These are phyloP conservation scores for Lophotis ruficrista DNA, from an alignment of 2,113 vertebrate species.

Conservation along the genomic window DNA sequence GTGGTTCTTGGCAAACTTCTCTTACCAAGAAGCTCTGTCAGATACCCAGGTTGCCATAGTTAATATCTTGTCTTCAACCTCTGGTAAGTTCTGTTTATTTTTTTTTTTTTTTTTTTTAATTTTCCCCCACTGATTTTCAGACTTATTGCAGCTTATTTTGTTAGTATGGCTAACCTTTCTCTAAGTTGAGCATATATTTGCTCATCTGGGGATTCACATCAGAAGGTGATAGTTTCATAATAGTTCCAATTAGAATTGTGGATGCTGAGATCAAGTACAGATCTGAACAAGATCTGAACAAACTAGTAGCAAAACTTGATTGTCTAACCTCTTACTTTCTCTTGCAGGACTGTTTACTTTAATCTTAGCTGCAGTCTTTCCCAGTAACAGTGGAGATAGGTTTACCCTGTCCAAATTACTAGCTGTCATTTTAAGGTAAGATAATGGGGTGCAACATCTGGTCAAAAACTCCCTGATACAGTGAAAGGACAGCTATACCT, in stretches of 20 bases:
- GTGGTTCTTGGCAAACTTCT: slow-evolving; percentile 98
- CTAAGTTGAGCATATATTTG: background rate
- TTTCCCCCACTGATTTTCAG: background rate
- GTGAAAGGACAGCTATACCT: background rate
- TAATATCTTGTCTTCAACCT: slow-evolving; percentile 95
- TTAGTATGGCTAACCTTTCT: background rate
- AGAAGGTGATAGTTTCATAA: background rate
- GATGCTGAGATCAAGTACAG: background rate
- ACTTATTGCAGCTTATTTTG: background rate
- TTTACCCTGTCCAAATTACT: slow-evolving; percentile 95
- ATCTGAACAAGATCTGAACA: background rate
- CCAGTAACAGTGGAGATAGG: slow-evolving; percentile 95
- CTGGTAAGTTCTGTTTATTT: slow-evolving; percentile 79
- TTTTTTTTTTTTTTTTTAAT: background rate
- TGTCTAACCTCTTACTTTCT: slow-evolving; percentile 1
- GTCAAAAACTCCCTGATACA: background rate
- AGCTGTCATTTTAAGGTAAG: slow-evolving; percentile 92
- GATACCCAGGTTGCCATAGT: slow-evolving; percentile 94
- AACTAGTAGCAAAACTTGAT: background rate
- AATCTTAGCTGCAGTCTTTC: slow-evolving; percentile 93
- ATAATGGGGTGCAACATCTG: background rate
- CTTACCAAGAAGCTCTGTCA: slow-evolving; percentile 95
- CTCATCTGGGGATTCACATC: background rate
- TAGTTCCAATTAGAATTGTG: background rate
- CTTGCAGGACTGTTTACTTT: slow-evolving; percentile 91